A percentile compares a stretch with the other conserved stretches of the same genome.
These are phyloP conservation scores for Tipula helvola DNA, from an alignment of 2,888 invertebrate species.

Conservation along the genomic window DNA sequence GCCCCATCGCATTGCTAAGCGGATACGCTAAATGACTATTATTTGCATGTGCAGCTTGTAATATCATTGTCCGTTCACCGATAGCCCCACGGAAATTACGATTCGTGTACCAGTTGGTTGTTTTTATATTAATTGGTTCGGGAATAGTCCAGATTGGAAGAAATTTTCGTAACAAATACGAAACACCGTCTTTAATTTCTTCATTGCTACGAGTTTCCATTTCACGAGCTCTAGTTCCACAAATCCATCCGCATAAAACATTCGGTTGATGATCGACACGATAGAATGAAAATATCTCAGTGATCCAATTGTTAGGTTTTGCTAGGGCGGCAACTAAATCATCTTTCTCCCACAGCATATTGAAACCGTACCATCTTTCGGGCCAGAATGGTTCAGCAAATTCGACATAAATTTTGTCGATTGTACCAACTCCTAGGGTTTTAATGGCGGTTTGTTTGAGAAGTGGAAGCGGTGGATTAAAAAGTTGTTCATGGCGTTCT, in stretches of 20 bases:
- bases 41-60: constrained; percentile 39
- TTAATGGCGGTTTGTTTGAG: constrained; percentile 39
- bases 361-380: constrained; percentile 39
- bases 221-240: constrained; percentile 37
- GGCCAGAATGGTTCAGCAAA: constrained; percentile 49
- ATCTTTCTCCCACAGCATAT: constrained; percentile 44
- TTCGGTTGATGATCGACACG: constrained; percentile 47
- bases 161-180: constrained; percentile 31
- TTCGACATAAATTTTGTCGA: constrained; percentile 49
- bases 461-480: constrained; percentile 38
- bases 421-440: constrained; percentile 44
- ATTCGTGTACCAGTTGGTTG: constrained; percentile 50
- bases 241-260: constrained; percentile 58
- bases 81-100: constrained; percentile 51
- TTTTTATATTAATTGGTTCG: constrained; percentile 22
- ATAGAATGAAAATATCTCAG: constrained; percentile 52
- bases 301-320: neutral
- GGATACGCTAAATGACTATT: constrained; percentile 39
- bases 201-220: constrained; percentile 47
- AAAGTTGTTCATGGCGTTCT: constrained; percentile 33
- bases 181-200: constrained; percentile 29
- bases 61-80: constrained; percentile 44
- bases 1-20: constrained; percentile 27
- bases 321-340: constrained; percentile 28
- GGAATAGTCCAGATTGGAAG: constrained; percentile 28